These are phyloP conservation scores for Caenorhabditis tropicalis DNA, from an alignment of 1,140 invertebrate genomes.

Conservation along the genomic window DNA sequence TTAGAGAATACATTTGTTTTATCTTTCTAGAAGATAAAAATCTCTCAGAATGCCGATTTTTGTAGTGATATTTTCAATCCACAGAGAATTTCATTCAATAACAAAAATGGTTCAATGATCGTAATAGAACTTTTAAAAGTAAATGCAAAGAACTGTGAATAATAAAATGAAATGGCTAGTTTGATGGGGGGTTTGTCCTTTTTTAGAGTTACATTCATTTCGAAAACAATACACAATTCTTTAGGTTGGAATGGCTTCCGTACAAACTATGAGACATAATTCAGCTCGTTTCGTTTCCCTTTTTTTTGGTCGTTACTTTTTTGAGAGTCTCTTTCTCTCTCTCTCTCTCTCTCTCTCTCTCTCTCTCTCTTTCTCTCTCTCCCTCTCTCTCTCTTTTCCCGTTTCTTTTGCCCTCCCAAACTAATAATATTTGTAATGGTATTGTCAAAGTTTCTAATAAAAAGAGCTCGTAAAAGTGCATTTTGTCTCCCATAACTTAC, in stretches of 20 bases:
- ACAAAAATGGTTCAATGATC: neutral
- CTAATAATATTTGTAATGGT: conserved; percentile 33
- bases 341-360: no score
- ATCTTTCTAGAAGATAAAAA: no score
- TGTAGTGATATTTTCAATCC: no score
- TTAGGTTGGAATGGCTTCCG: neutral
- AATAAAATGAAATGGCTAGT: neutral
- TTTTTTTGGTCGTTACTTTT: conserved; percentile 20
- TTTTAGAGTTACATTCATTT: no score
- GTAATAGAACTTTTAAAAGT: neutral
- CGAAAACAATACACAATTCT: no score
- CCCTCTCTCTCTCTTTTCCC: no score
- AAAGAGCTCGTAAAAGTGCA: neutral
- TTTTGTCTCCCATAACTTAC: neutral
- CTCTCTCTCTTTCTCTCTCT: no score
- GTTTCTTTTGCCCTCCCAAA: neutral
- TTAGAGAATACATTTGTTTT: no score
- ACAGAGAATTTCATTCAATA: no score
- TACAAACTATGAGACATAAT: neutral
- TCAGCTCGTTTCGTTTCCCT: neutral
- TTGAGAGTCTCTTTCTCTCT: neutral
- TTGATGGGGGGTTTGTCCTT: no score
- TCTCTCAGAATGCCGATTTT: no score
- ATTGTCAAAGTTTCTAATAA: neutral
- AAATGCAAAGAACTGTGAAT: neutral